Evolutionary conservation across 2,797 vertebrate species (phyloP), one percentile per base, ranked within the genome.

Genomic region (Dallia pectoralis): DNA sequence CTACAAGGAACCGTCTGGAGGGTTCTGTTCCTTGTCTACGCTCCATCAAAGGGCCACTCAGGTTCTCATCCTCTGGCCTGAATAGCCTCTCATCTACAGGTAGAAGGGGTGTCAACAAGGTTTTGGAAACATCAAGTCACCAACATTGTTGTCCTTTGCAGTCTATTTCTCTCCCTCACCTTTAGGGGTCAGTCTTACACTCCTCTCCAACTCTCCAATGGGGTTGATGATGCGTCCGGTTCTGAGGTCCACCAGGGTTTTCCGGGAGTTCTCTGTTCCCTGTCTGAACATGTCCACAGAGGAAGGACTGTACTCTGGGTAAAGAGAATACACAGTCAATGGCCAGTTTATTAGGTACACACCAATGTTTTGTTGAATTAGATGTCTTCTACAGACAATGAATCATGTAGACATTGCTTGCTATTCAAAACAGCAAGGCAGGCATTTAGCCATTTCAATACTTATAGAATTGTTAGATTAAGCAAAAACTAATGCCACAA

Each of bases 191-290:
- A 82, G 30, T 69, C 51, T 61, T n/a, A 82, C 84, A 76, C 72
- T 77, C 29, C 85, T 85, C 15, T 83, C 67, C 85, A 88, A 88
- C 82, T 89, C 81, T 68, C 84, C 82, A 4, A 76, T 30, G 1
- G 48, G 56, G 9, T 72, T 9, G 19, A 75, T 22, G 29, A 47
- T 22, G 22, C 59, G 30, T 14, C 82, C 80, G 1, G 78, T 79
- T 53, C 19, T 74, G 3, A 15, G 36, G 65, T 86, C 69, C 76
- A 86, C 81, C 59, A 83, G 68, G 56, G 68, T 74, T 22, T 40
- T 74, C 1, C 30, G 76, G 30, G 82, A 84, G 71, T 80, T 79
- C 75, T 86, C 72, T 15, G 85, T 86, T 53, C 83, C 88, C 33
- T 87, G 84, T 32, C 79, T 77, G 72, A 79, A 71, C 61, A 59